phyloP scores from a whole-genome alignment of 1,140 invertebrate species.

The Meloidogyne floridensis region DNA sequence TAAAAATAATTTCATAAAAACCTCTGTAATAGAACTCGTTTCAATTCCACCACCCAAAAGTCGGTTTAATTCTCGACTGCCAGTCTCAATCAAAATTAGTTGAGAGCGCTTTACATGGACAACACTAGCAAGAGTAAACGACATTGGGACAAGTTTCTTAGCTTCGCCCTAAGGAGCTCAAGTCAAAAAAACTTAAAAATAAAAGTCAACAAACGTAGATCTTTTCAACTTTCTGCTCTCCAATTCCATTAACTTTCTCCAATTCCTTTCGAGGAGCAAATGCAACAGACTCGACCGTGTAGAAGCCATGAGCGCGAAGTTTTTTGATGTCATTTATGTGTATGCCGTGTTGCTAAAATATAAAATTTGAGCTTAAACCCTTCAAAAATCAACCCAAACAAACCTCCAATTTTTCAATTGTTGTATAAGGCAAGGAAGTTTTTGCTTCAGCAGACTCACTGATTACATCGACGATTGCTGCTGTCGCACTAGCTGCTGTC shows the following conservation, averaged over 20 bases:
- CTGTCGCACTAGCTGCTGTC: conserved; percentile 21
- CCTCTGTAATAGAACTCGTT: conserved; percentile 96
- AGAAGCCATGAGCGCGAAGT: conserved; percentile 85
- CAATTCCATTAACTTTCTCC: conserved; percentile 89
- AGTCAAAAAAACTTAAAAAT: neutral
- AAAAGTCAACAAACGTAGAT: conserved; percentile 72
- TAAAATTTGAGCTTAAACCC: conserved; percentile 1
- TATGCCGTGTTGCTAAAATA: conserved; percentile 54
- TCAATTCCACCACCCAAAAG: conserved; percentile 90
- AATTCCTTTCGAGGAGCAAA: conserved; percentile 89
- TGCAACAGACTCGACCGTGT: conserved; percentile 92
- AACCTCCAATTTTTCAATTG: conserved; percentile 44
- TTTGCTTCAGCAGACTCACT: conserved; percentile 29
- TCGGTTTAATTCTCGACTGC: conserved; percentile 87
- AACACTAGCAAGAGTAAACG: conserved; percentile 93
- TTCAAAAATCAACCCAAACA: neutral
- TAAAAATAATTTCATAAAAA: too few species aligned
- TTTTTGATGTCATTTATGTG: conserved; percentile 83
- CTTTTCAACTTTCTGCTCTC: conserved; percentile 95
- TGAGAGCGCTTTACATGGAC: conserved; percentile 89
- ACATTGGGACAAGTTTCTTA: conserved; percentile 89
- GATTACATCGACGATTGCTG: conserved; percentile 37
- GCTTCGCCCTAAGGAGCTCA: conserved; percentile 75
- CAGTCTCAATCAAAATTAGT: conserved; percentile 76
- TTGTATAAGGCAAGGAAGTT: conserved; percentile 15